Evolutionary conservation across 2,113 vertebrate genomes (phyloP), one percentile per base, ranked within the genome.

Genomic region (Brachyistius frenatus): DNA sequence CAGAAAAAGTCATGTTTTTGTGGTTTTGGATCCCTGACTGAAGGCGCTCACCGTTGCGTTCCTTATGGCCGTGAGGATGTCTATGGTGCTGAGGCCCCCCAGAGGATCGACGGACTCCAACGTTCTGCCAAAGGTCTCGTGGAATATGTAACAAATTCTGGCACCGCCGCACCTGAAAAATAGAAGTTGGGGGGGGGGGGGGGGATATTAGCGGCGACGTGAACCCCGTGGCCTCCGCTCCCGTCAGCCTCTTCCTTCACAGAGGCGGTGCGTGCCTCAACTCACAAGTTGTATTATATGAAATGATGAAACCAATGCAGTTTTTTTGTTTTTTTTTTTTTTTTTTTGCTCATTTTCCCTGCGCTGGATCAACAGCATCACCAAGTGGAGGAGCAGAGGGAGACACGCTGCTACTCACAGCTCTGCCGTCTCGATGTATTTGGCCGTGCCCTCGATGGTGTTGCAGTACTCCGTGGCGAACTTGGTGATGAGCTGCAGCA

Each of bases 401-500:
- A 46, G 15, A 7, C 32, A n/a, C 39, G 16, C 10, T 1, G 2
- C 15, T 81, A 96, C 98, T 97, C 92, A 99, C 98, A 99, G 95
- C 68, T 99, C 98, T 0, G 98, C 96, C 2, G 98, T 99, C 92
- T 99, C 98, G 15, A 99, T 99, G 90, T 99, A 98, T 89, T 99
- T 99, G 92, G 98, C 98, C 10, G 98, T 99, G 90, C 98, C 98
- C 93, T 99, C 98, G 67, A 99, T 99, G 61, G 98, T 99, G 92
- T 99, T 98, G 93, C 98, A 99, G 93, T 99, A 99, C 81, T 99
- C 98, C 0, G 98, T 96, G 74, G 98, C 98, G 49, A 99, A 99
- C 92, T 99, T 99, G 84, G 98, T 99, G 89, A 99, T 99, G 76
- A 99, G 97, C 92, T 99, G 98, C 70, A 99, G 95, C 93, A 99